Evolutionary conservation across 2,797 vertebrate species (phyloP), one percentile per base, ranked within the genome.

Genomic region (Natrix natrix): DNA sequence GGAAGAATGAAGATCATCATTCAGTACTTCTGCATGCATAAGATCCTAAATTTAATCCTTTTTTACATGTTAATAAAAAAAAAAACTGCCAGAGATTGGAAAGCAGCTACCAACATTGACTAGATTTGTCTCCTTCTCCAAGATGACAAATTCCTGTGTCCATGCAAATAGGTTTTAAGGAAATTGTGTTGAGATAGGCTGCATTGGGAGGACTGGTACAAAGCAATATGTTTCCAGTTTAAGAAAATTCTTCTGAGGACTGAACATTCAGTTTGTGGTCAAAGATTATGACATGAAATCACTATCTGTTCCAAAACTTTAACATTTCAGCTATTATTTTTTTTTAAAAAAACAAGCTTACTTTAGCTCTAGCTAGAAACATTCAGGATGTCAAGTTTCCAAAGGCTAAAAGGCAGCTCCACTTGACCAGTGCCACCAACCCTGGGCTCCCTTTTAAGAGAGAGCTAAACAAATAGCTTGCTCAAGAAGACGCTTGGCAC

Each of bases 371-470:
- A 91, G 13, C 2, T 54, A 54, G 55, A 91, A n/a, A 57, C 22
- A 63, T 55, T 32, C 22, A 26, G 20, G 86, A 88, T 7, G 10
- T 8, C 89, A 69, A 14, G 17, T n/a, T 91, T 91, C 61, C 56
- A 93, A 83, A 43, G 56, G 20, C 13, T 37, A 59, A 54, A 16
- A 14, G 16, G n/a, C 66, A 93, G 66, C 22, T 4, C 48, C 37
- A 56, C 32, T 90, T 11, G 8, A 28, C 16, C 12, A 63, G 52
- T 69, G 52, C 63, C 61, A 55, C 66, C 86, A 66, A 78, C 5
- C 6, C 55, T 61, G 90, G 91, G 88, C 55, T 88, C n/a, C 55
- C 86, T 91, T 91, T 74, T 37, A 91, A 91, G 60, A 83, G 32
- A 32, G n/a, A 83, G 20, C 66, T 89, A 90, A 91, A 90, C 48